These are phyloP conservation scores for Cotesia chilonis DNA, from an alignment of 1,140 invertebrate species.

Conservation along the genomic window DNA sequence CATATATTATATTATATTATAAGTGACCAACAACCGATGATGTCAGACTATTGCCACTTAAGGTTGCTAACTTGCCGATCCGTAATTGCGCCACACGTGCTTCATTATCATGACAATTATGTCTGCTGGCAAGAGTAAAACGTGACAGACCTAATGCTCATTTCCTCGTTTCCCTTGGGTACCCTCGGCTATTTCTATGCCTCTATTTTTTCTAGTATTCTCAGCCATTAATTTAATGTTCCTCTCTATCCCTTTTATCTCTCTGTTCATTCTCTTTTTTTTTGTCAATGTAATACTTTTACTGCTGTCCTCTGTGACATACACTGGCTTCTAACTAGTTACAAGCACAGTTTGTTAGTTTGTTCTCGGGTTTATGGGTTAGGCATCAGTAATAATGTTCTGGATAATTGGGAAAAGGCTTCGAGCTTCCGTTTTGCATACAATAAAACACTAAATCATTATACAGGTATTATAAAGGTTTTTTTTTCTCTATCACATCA, in stretches of 20 bases:
- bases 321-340: no score
- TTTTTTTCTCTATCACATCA: not conserved
- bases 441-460: conserved; percentile 31
- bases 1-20: no score
- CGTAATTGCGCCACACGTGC: conserved; percentile 35
- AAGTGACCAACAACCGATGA: conserved; percentile 20
- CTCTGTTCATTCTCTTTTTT: no score
- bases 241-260: not conserved
- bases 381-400: conserved; percentile 22
- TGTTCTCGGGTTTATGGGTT: conserved; percentile 4
- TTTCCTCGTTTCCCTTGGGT: conserved; percentile 31
- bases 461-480: not conserved
- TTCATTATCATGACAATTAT: conserved; percentile 37
- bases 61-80: conserved; percentile 31
- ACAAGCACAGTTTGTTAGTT: not conserved
- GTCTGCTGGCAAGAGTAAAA: conserved; percentile 6
- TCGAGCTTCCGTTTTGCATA: conserved; percentile 30
- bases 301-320: no score
- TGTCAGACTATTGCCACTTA: conserved; percentile 28
- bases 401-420: conserved; percentile 27
- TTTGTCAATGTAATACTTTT: not conserved
- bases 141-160: conserved; percentile 20
- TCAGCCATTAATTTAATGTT: conserved; percentile 23
- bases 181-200: conserved; percentile 18
- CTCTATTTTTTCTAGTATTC: conserved; percentile 15